Conservation (phyloP, 1,140 invertebrate genomes). For the Lanistes nyassanus region DNA sequence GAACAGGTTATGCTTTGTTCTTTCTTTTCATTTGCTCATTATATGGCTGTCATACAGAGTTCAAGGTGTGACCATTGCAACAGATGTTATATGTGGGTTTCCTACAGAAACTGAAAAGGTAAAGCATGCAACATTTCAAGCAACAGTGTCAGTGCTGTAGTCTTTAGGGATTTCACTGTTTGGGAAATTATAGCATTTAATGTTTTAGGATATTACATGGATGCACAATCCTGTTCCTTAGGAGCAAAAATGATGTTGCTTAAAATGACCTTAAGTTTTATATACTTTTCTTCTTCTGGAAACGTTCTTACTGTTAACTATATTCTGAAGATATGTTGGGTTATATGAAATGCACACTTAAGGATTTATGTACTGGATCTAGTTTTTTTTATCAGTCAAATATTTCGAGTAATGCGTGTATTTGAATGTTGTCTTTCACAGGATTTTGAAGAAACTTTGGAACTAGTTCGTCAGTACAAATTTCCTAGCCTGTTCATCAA, state of each 20-base stretch:
- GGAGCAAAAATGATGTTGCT: no score
- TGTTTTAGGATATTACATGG: background rate
- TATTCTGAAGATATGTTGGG: no score
- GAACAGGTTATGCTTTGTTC: background rate
- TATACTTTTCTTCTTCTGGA: background rate
- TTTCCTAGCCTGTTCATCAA: slow-evolving; percentile 98
- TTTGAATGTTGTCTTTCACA: slow-evolving; percentile 34
- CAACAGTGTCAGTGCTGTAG: no score
- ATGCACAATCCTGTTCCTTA: background rate
- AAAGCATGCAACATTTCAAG: no score
- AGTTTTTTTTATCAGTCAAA: no score
- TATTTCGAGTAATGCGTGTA: no score
- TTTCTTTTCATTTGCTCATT: background rate
- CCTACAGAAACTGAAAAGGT: slow-evolving; percentile 90
- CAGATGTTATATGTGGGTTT: slow-evolving; percentile 98
- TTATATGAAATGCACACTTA: no score
- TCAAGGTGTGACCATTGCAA: slow-evolving; percentile 91
- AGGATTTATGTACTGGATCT: no score
- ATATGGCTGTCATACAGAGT: slow-evolving; percentile 71
- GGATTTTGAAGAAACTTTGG: slow-evolving; percentile 91
- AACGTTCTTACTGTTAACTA: background rate
- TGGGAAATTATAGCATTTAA: no score
- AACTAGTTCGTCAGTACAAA: slow-evolving; percentile 85
- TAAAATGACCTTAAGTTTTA: background rate
- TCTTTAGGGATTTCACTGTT: background rate